Percentiles rank a stretch among this genome's conserved stretches.
Evolutionary conservation across 2,113 vertebrate species (phyloP).

Genomic region (Xiphophorus maculatus): DNA sequence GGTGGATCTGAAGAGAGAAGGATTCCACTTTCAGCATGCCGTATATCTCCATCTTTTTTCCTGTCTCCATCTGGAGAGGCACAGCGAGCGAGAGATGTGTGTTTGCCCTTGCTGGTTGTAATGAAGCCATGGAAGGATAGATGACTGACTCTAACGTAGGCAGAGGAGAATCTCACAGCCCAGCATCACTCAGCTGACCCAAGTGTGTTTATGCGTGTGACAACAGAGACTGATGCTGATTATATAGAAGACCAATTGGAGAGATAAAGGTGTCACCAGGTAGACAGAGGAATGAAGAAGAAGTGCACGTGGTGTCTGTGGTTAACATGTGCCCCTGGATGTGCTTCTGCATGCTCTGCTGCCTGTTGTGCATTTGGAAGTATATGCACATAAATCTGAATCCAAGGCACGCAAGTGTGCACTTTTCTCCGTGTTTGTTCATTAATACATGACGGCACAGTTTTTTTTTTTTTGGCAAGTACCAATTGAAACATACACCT

Average conservation of each 20-base stretch:
- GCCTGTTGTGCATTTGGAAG: constrained; percentile 23
- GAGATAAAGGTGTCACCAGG: constrained; percentile 57
- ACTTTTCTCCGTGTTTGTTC: constrained; percentile 19
- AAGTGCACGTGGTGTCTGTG: constrained; percentile 10
- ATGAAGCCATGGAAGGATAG: constrained; percentile 79
- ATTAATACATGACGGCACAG: constrained; percentile 28
- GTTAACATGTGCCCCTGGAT: constrained; percentile 13
- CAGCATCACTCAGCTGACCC: constrained; percentile 67
- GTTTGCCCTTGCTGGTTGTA: constrained; percentile 79
- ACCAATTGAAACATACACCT: constrained; percentile 42
- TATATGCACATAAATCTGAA: constrained; percentile 28
- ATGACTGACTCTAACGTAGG: constrained; percentile 76
- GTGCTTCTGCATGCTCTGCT: constrained; percentile 12
- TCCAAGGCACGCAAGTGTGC: constrained; percentile 4
- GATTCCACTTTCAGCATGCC: constrained; percentile 62
- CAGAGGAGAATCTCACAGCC: constrained; percentile 68
- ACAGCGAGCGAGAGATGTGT: constrained; percentile 67
- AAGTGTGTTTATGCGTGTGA: constrained; percentile 41
- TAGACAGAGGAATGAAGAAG: constrained; percentile 37
- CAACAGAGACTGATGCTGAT: constrained; percentile 68
- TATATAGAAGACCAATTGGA: constrained; percentile 55
- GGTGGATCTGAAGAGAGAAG: constrained; percentile 41
- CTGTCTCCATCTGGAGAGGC: constrained; percentile 60
- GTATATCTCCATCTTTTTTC: constrained; percentile 50
- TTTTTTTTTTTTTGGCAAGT: constrained; percentile 11